These are phyloP conservation scores for Caenorhabditis imperialis DNA, from an alignment of 2,888 invertebrate species.

Conservation along the genomic window DNA sequence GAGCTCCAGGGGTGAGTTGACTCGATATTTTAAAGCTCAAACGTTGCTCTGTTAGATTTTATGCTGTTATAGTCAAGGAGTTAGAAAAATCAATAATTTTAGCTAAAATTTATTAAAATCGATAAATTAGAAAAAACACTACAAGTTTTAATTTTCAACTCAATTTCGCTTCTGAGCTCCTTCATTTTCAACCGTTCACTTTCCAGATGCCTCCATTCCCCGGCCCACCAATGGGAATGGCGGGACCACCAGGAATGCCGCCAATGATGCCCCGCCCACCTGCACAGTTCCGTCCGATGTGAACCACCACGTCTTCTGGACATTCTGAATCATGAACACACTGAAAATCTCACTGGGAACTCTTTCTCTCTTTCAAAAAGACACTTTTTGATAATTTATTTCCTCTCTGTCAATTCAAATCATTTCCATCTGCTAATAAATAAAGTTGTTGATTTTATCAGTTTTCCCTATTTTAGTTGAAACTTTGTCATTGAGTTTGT, in stretches of 20 bases:
- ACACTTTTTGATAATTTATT: too few relatives aligned
- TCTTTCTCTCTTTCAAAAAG: constrained; percentile 1
- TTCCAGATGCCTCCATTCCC: constrained; percentile 46
- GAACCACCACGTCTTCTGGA: not conserved
- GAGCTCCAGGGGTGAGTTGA: constrained; percentile 48
- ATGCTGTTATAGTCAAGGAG: too few relatives aligned
- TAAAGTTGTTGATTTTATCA: not conserved
- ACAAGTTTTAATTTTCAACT: not conserved
- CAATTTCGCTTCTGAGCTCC: not conserved
- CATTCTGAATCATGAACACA: not conserved
- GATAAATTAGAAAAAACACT: not conserved
- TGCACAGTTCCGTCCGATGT: constrained; percentile 47
- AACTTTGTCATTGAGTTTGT: not conserved
- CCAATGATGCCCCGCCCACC: constrained; percentile 49
- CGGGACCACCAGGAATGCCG: constrained; percentile 44
- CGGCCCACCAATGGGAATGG: constrained; percentile 48
- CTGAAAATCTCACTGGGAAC: not conserved
- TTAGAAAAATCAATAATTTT: too few relatives aligned
- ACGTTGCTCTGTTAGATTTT: too few relatives aligned
- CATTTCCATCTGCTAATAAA: not conserved
- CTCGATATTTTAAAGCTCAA: too few relatives aligned
- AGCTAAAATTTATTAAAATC: too few relatives aligned
- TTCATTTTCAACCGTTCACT: too few relatives aligned
- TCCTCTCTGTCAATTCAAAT: too few relatives aligned
- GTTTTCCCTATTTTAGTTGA: not conserved